Conservation (phyloP, 2,888 invertebrate species). For the Ecliptopera silaceata region DNA sequence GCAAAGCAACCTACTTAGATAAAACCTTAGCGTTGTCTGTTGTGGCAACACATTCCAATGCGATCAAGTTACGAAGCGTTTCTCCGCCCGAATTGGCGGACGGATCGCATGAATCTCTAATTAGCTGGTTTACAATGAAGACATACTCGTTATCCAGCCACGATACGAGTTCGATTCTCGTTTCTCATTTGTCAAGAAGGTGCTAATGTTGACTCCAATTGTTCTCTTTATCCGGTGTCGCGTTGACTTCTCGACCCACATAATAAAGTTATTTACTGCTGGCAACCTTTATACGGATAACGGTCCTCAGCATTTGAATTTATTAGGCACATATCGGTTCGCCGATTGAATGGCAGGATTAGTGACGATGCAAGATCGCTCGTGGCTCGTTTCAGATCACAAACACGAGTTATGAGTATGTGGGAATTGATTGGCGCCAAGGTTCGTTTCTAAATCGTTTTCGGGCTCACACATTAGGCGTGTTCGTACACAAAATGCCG, state of each 20-base stretch:
- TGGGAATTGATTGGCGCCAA: slow-evolving; percentile 44
- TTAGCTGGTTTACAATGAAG: slow-evolving; percentile 54
- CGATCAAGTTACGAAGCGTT: slow-evolving; percentile 59
- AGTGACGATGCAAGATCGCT: slow-evolving; percentile 40
- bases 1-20: slow-evolving; percentile 56
- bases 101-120: slow-evolving; percentile 51
- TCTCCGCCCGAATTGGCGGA: slow-evolving; percentile 43
- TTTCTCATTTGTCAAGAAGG: slow-evolving; percentile 53
- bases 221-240: slow-evolving; percentile 69
- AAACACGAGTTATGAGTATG: slow-evolving; percentile 22
- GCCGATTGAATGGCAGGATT: slow-evolving; percentile 43
- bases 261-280: slow-evolving; percentile 67
- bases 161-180: slow-evolving; percentile 41
- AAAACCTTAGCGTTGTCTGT: slow-evolving; percentile 47
- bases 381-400: slow-evolving; percentile 26
- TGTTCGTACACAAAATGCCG: slow-evolving; percentile 72
- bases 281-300: slow-evolving; percentile 71
- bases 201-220: slow-evolving; percentile 67
- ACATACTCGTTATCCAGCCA: slow-evolving; percentile 50
- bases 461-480: slow-evolving; percentile 63
- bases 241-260: slow-evolving; percentile 71
- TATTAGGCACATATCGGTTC: slow-evolving; percentile 54
- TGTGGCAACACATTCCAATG: slow-evolving; percentile 58
- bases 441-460: slow-evolving; percentile 58
- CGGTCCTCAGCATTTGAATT: slow-evolving; percentile 62